These are phyloP conservation scores for Diachasmimorpha longicaudata DNA, from an alignment of 1,140 invertebrate species.

Conservation along the genomic window DNA sequence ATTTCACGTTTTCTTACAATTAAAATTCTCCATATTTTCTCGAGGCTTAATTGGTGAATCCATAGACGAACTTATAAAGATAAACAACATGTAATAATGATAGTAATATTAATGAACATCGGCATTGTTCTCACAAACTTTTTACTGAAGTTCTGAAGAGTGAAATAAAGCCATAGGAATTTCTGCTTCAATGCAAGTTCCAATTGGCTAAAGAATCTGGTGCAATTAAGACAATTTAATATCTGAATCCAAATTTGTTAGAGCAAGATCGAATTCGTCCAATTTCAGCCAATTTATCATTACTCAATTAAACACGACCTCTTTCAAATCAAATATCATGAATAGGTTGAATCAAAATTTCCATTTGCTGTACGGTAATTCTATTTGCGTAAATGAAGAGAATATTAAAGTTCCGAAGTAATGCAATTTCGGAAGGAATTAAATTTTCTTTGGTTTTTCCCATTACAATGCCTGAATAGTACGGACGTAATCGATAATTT, in stretches of 20 bases:
- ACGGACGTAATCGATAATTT: no score
- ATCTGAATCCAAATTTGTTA: not conserved
- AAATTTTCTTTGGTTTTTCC: not conserved
- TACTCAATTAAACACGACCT: not conserved
- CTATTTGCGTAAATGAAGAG: not conserved
- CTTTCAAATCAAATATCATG: not conserved
- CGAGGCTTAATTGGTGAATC: not conserved
- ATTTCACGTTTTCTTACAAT: not conserved
- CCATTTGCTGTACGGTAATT: not conserved
- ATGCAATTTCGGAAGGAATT: not conserved
- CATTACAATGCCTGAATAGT: no score
- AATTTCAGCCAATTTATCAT: not conserved
- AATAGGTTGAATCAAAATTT: not conserved
- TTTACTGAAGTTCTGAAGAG: not conserved
- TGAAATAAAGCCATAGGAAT: not conserved
- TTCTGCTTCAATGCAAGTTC: not conserved
- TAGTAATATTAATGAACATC: no score
- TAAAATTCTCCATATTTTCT: not conserved
- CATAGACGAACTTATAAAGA: not conserved
- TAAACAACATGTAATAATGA: not conserved
- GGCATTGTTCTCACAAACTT: no score
- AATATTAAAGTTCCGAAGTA: not conserved
- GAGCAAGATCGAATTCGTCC: not conserved
- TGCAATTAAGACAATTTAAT: not conserved
- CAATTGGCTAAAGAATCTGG: not conserved